phyloP scores from a whole-genome alignment of 2,797 vertebrate genomes.

The Molossus molossus region DNA sequence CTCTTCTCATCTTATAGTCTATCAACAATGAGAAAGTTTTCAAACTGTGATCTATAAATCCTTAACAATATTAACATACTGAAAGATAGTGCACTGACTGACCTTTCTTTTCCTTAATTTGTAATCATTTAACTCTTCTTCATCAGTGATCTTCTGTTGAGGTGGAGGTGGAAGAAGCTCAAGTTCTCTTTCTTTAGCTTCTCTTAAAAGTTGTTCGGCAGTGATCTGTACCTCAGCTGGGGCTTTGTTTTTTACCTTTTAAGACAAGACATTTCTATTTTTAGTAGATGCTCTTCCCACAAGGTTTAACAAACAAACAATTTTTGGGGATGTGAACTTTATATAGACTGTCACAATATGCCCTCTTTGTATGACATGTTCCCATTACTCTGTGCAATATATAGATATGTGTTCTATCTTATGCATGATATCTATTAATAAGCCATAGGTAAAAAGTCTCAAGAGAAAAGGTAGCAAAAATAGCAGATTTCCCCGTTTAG shows the following conservation, averaged over 20 bases:
- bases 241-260: conserved; percentile 98
- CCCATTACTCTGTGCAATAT: conserved; percentile 7
- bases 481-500: conserved; percentile 41
- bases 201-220: conserved; percentile 96
- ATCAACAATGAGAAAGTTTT: background rate
- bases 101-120: conserved; percentile 98
- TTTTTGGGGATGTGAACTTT: background rate
- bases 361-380: background rate
- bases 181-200: conserved; percentile 97
- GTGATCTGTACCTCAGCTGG: conserved; percentile 99
- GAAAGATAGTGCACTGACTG: background rate
- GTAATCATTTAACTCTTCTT: conserved; percentile 98
- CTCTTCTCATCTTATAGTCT: background rate
- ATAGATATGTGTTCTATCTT: background rate
- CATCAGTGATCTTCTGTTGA: conserved; percentile 99
- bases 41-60: background rate
- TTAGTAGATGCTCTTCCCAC: conserved; percentile 19
- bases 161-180: conserved; percentile 98
- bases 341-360: conserved; percentile 10
- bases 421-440: background rate
- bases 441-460: background rate
- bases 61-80: background rate
- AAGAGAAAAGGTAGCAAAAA: background rate
- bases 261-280: conserved; percentile 54
- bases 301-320: conserved; percentile 13